Evolutionary conservation across 2,888 invertebrate species (phyloP).

Genomic region (Piscicola geometra): DNA sequence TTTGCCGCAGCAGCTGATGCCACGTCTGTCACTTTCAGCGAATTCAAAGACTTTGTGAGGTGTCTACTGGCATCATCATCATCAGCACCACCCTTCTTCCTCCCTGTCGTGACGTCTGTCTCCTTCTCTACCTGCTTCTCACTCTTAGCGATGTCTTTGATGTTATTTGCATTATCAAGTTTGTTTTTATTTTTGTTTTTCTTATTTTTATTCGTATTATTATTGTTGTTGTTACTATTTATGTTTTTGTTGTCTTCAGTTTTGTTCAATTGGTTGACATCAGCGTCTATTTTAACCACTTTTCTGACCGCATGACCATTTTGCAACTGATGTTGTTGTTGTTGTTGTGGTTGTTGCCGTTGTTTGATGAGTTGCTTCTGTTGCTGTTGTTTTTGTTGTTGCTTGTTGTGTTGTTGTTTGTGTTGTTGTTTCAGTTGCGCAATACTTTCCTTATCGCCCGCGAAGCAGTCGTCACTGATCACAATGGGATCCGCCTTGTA

Average conservation of each 20-base stretch:
- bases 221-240: not conserved
- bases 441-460: not conserved
- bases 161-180: not conserved
- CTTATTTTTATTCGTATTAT: conserved; percentile 1
- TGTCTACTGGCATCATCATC: conserved; percentile 7
- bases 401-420: conserved; percentile 14
- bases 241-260: not conserved
- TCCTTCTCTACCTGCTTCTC: not conserved
- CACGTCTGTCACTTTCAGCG: not conserved
- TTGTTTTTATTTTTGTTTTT: not conserved
- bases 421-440: conserved; percentile 13
- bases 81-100: not conserved
- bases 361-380: not conserved
- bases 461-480: not conserved
- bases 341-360: not conserved
- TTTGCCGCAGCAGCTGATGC: not conserved
- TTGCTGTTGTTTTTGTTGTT: conserved; percentile 7
- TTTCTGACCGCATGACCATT: not conserved
- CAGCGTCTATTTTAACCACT: not conserved
- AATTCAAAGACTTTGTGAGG: too few species aligned
- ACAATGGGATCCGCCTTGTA: conserved; percentile 8
- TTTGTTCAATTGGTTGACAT: not conserved
- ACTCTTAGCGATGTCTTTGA: not conserved
- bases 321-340: not conserved
- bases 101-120: not conserved